A percentile compares a stretch with the other conserved stretches of the same genome.
phyloP scores from a whole-genome alignment of 2,797 vertebrate genomes.

The Percopsis omiscomaycus region DNA sequence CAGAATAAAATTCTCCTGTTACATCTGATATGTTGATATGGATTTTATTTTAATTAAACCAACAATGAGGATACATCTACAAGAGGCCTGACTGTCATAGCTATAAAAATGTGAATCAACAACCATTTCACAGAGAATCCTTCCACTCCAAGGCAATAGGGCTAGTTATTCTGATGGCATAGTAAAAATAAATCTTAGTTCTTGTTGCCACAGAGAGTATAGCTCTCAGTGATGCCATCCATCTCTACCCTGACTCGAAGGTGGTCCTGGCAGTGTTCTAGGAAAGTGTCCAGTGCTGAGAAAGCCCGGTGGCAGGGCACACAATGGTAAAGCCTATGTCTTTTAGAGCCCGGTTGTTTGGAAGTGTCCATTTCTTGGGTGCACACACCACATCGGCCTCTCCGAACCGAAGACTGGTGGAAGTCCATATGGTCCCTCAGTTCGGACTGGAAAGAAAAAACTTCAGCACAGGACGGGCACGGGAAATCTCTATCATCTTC shows the following conservation, averaged over 20 bases:
- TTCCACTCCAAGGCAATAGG: constrained; percentile 25
- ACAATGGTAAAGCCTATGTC: constrained; percentile 75
- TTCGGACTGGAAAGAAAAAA: constrained; percentile 65
- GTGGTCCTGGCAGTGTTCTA: constrained; percentile 79
- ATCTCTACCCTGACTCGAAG: constrained; percentile 65
- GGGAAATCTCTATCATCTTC: constrained; percentile 68
- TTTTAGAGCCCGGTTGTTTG: constrained; percentile 47
- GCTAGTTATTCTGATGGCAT: constrained; percentile 11
- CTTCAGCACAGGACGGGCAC: constrained; percentile 74
- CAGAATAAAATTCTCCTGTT: constrained; percentile 1
- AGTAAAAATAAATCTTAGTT: constrained; percentile 41
- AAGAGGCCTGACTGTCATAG: constrained; percentile 13
- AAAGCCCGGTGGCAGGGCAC: constrained; percentile 75
- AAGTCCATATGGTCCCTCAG: constrained; percentile 69
- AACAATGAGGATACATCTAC: background rate
- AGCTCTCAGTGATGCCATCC: constrained; percentile 48
- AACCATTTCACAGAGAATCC: constrained; percentile 9
- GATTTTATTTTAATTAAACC: constrained; percentile 2
- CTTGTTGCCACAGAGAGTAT: constrained; percentile 30
- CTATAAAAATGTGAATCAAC: constrained; percentile 20
- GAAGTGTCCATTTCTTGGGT: constrained; percentile 56
- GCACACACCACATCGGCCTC: constrained; percentile 74
- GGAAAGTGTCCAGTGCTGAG: constrained; percentile 66
- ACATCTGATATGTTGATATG: constrained; percentile 1
- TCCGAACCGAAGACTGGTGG: constrained; percentile 57